These are phyloP conservation scores for Tadarida brasiliensis DNA, from an alignment of 2,797 vertebrate species.

Conservation along the genomic window DNA sequence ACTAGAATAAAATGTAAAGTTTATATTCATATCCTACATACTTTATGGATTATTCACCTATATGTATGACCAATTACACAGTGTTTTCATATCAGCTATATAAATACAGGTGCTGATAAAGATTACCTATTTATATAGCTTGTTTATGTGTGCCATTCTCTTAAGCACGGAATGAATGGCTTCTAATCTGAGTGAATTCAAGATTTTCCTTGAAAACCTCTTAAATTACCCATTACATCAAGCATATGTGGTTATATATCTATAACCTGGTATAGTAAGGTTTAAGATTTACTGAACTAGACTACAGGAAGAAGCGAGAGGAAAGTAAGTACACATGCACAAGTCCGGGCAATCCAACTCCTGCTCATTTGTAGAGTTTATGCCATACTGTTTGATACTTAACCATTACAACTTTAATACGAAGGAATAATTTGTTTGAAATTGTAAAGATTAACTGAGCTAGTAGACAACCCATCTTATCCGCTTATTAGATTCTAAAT, in stretches of 20 bases:
- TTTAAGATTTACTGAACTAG: not conserved
- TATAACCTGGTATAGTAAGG: not conserved
- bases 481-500: not conserved
- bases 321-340: not conserved
- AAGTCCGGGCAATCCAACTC: not conserved
- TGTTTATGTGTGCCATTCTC: not conserved
- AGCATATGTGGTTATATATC: not conserved
- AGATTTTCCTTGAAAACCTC: slow-evolving; percentile 6
- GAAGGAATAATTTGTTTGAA: not conserved
- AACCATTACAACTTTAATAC: not conserved
- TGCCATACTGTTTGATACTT: not conserved
- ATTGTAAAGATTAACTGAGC: not conserved
- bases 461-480: not conserved
- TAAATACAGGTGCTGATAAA: slow-evolving; percentile 50
- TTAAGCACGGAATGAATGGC: not conserved
- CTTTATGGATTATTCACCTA: not conserved
- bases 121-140: not conserved
- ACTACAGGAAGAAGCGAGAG: slow-evolving; percentile 2
- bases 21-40: not conserved
- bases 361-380: not conserved
- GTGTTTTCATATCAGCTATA: not conserved
- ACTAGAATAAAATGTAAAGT: not conserved
- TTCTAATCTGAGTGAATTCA: not conserved
- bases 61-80: not conserved
- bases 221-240: not conserved